Percentiles rank a stretch among this genome's conserved stretches.
Evolutionary conservation across 2,888 invertebrate genomes (phyloP).

Genomic region (Tachina fera): DNA sequence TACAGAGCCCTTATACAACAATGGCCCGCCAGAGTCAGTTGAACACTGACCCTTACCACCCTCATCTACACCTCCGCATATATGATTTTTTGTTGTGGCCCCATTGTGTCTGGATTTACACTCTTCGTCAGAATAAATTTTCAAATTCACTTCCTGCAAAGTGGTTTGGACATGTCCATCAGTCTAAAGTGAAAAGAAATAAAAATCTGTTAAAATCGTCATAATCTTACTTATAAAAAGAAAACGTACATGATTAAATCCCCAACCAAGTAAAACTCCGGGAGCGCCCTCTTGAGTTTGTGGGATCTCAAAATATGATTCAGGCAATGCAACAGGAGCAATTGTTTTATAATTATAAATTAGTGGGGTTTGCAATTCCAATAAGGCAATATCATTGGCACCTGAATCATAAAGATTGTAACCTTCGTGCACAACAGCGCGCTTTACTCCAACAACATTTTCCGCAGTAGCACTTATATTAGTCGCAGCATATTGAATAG

Average conservation of each 20-base stretch:
- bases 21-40: conserved; percentile 81
- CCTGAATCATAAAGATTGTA: conserved; percentile 75
- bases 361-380: conserved; percentile 78
- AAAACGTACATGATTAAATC: conserved; percentile 76
- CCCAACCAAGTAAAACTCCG: conserved; percentile 80
- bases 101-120: conserved; percentile 78
- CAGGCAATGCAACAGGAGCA: conserved; percentile 77
- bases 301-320: conserved; percentile 74
- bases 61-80: conserved; percentile 81
- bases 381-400: conserved; percentile 82
- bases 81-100: conserved; percentile 77
- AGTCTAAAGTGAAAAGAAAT: conserved; percentile 76
- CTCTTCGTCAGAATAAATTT: conserved; percentile 80
- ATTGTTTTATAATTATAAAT: conserved; percentile 75
- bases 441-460: conserved; percentile 76
- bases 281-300: conserved; percentile 74
- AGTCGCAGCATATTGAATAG: conserved; percentile 77
- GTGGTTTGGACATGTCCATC: conserved; percentile 76
- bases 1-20: conserved; percentile 72
- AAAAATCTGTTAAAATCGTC: not conserved
- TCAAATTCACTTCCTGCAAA: conserved; percentile 81
- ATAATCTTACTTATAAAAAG: not conserved
- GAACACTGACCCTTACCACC: conserved; percentile 80
- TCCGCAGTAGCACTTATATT: conserved; percentile 71
- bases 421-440: conserved; percentile 79